Evolutionary conservation across 2,113 vertebrate genomes (phyloP).

Genomic region (Cricetomys ansorgei): DNA sequence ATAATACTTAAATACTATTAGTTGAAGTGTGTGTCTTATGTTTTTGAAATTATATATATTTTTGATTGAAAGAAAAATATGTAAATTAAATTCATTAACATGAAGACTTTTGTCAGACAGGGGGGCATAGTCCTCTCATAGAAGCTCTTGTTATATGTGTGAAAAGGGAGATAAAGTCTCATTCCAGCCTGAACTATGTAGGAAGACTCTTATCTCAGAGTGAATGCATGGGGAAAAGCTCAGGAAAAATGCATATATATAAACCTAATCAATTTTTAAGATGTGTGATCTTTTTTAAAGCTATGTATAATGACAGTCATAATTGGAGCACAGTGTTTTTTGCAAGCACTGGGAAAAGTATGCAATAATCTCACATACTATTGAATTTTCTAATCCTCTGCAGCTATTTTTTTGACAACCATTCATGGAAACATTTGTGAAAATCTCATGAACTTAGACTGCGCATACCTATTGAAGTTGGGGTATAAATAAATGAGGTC

Average conservation of each 20-base stretch:
- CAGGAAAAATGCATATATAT: neutral
- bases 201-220: accelerated
- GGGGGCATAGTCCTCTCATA: neutral
- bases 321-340: neutral
- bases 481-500: no score
- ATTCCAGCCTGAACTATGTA: neutral
- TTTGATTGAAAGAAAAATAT: neutral
- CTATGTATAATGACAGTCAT: neutral
- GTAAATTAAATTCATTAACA: neutral
- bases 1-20: neutral
- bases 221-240: no score
- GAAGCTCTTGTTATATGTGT: neutral
- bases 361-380: no score
- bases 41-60: neutral
- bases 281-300: neutral
- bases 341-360: neutral
- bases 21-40: neutral
- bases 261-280: neutral
- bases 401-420: neutral
- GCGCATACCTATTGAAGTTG: neutral
- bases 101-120: neutral
- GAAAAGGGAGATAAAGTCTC: neutral
- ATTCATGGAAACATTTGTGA: neutral
- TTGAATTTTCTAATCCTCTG: neutral
- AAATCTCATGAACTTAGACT: neutral